phyloP scores from a whole-genome alignment of 2,113 vertebrate genomes.

The Sapayoa aenigma region DNA sequence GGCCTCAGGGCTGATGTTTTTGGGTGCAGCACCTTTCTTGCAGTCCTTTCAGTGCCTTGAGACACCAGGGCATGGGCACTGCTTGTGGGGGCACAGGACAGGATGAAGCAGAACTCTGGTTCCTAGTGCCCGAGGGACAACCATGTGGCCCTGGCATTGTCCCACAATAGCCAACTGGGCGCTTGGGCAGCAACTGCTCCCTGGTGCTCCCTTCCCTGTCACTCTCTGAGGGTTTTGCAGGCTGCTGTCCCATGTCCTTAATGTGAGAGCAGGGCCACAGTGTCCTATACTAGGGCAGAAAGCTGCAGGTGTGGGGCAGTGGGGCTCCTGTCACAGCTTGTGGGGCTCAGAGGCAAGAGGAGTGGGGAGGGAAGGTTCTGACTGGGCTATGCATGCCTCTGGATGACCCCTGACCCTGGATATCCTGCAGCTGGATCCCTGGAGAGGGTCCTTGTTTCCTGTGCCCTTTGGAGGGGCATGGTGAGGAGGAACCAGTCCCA shows the following conservation, averaged over 20 bases:
- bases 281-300: rapidly evolving
- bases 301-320: rapidly evolving
- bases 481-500: rapidly evolving
- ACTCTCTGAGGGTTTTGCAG: not conserved
- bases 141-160: not conserved
- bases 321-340: rapidly evolving
- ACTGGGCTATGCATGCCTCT: not conserved
- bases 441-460: not conserved
- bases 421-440: not conserved
- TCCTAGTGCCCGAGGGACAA: not conserved
- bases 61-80: not conserved
- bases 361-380: not conserved
- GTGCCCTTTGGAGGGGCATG: rapidly evolving
- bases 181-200: not conserved
- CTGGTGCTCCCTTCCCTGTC: not conserved
- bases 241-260: rapidly evolving
- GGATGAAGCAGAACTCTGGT: not conserved
- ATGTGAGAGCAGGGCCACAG: rapidly evolving
- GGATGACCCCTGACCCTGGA: not conserved
- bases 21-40: not conserved
- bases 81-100: not conserved
- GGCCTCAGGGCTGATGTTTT: not conserved
- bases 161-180: not conserved
- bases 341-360: not conserved
- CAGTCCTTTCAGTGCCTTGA: not conserved